These are phyloP conservation scores for Drosophila ananassae DNA, from an alignment of 1,140 invertebrate species.

Conservation along the genomic window DNA sequence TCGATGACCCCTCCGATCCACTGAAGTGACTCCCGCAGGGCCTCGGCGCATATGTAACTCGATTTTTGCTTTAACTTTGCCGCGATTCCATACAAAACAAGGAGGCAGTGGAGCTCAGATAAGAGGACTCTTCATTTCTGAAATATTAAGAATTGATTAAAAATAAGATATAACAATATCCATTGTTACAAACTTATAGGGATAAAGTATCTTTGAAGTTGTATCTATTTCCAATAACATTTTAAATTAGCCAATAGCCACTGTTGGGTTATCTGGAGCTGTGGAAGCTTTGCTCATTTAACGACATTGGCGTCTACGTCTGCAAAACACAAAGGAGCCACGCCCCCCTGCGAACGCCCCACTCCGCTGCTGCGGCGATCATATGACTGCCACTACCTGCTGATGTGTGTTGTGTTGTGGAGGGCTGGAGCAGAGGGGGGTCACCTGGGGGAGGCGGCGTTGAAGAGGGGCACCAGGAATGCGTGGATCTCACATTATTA, in stretches of 20 bases:
- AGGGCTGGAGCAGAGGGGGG: background rate
- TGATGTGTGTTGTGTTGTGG: slow-evolving; percentile 37
- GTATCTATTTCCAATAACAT: background rate
- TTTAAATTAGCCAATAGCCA: background rate
- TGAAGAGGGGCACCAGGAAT: slow-evolving; percentile 56
- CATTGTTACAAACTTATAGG: no score
- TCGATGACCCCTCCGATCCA: slow-evolving; percentile 5
- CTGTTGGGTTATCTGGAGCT: slow-evolving; percentile 29
- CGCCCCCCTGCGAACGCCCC: slow-evolving; percentile 51
- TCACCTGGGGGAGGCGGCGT: background rate
- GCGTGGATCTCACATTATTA: slow-evolving; percentile 82
- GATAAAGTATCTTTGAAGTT: no score
- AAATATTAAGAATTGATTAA: no score
- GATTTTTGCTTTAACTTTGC: slow-evolving; percentile 79
- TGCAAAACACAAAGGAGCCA: slow-evolving; percentile 77
- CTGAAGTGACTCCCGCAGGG: slow-evolving; percentile 71
- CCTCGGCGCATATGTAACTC: slow-evolving; percentile 66
- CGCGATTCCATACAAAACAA: slow-evolving; percentile 53
- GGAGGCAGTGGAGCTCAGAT: slow-evolving; percentile 1
- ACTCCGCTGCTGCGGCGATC: slow-evolving; percentile 57
- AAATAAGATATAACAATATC: no score
- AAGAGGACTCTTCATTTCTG: background rate
- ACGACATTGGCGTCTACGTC: slow-evolving; percentile 81
- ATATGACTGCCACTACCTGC: slow-evolving; percentile 78
- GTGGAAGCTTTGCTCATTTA: slow-evolving; percentile 64